phyloP scores from a whole-genome alignment of 2,797 vertebrate species.

The Sebastolobus altivelis region DNA sequence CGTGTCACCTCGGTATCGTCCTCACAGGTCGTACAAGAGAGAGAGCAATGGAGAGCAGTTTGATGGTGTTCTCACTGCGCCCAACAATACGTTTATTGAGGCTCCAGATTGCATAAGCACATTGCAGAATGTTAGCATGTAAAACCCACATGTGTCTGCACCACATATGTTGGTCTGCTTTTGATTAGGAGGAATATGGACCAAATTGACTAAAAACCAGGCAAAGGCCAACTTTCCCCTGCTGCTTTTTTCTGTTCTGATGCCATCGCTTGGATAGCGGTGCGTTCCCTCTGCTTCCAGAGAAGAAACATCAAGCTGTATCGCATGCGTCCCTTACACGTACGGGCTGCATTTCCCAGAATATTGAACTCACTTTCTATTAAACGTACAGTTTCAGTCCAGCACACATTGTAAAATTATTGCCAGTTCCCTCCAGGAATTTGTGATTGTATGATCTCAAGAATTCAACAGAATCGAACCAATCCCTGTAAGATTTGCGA shows the following conservation, averaged over 20 bases:
- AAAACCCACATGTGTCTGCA: slow-evolving; percentile 39
- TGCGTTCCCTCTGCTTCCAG: slow-evolving; percentile 6
- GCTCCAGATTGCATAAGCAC: slow-evolving; percentile 33
- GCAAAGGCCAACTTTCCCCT: slow-evolving; percentile 35
- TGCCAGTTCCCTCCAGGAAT: not conserved
- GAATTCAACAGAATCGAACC: not conserved
- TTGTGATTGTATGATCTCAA: not conserved
- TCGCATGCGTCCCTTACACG: not conserved
- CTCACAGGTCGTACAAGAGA: not conserved
- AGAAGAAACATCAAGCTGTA: slow-evolving; percentile 15
- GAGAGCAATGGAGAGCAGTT: slow-evolving; percentile 7
- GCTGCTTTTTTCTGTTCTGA: slow-evolving; percentile 35
- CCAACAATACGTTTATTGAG: slow-evolving; percentile 5
- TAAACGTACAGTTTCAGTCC: not conserved
- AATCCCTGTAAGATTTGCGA: not conserved
- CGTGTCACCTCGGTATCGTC: not conserved
- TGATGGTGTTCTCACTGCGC: slow-evolving; percentile 7
- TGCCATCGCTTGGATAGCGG: slow-evolving; percentile 23
- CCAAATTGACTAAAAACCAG: slow-evolving; percentile 14
- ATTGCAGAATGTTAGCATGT: slow-evolving; percentile 27
- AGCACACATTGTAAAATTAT: slow-evolving; percentile 2
- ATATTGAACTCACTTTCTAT: slow-evolving; percentile 17
- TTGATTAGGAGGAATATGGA: slow-evolving; percentile 52
- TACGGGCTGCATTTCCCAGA: not conserved
- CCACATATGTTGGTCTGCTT: slow-evolving; percentile 43